These are phyloP conservation scores for Phalangium opilio DNA, from an alignment of 2,888 invertebrate species.

Conservation along the genomic window DNA sequence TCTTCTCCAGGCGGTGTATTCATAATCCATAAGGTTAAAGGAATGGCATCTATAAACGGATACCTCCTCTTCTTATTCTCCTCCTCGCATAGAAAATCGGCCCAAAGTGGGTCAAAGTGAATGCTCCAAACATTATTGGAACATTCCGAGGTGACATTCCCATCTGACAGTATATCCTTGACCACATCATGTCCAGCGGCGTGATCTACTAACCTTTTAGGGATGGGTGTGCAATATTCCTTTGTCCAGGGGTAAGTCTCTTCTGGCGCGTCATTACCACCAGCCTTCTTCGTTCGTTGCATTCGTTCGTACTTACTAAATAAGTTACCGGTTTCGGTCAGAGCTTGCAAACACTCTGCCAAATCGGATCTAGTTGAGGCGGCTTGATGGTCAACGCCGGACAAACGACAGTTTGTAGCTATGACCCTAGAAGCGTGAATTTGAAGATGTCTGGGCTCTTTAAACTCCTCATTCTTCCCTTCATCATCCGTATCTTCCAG, in stretches of 20 bases:
- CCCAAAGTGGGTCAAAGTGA: constrained; percentile 77
- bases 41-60: constrained; percentile 46
- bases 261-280: not conserved
- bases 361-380: constrained; percentile 12
- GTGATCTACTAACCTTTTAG: constrained; percentile 15
- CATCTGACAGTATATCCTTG: not conserved
- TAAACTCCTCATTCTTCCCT: constrained; percentile 27
- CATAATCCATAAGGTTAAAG: constrained; percentile 63
- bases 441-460: constrained; percentile 73
- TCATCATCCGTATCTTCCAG: too few relatives aligned
- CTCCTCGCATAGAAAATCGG: constrained; percentile 72
- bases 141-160: not conserved
- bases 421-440: constrained; percentile 61
- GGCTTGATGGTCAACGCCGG: constrained; percentile 29
- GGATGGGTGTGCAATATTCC: constrained; percentile 17
- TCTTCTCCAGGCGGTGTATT: too few relatives aligned
- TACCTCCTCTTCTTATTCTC: constrained; percentile 37
- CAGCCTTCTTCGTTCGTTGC: too few relatives aligned
- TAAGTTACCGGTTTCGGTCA: constrained; percentile 13
- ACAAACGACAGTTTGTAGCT: constrained; percentile 49
- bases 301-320: constrained; percentile 4
- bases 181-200: not conserved
- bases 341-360: constrained; percentile 42
- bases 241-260: constrained; percentile 18
- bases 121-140: constrained; percentile 59